Evolutionary conservation across 2,888 invertebrate species (phyloP), one percentile per base, ranked within the genome.

Genomic region (Cosmopolites sordidus): DNA sequence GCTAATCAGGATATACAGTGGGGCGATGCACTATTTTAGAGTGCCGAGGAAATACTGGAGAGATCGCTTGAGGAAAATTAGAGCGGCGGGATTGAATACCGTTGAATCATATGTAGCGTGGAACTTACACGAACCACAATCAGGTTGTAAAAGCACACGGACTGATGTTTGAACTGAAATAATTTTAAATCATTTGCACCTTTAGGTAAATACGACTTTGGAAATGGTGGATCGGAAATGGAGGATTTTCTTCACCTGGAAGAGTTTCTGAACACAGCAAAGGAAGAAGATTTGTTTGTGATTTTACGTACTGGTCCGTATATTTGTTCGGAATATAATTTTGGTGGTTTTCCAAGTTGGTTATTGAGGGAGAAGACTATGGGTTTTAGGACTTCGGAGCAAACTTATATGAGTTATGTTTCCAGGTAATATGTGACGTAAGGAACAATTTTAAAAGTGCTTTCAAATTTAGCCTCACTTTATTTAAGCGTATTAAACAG

Each of bases 271-370:
- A 74, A 81, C 58, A 75, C 79, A 1, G 94, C 94, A 0, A 81
- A 87, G 45, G 82, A 86, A 61, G 86, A 87, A 69, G 89, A 86
- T 52, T 75, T 96, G 29, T 74, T 86, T 18, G 91, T 92, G 0
- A 80, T 95, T 39, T 73, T 96, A 1, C 77, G 95, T 16, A 86
- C 91, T 0, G 95, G 95, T 0, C 95, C 95, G 0, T 96, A 91
- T 65, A 93, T 95, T 62, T 92, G 92, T 71, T 91, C 89, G n/a
- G 95, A 96, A 76, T 84, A 92, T 73, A 94, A 95, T 56, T 74
- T 71, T 54, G 74, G 74, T 8, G 74, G 74, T 4, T 58, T 73
- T 43, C 72, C 72, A 1, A 63, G 64, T 55, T 69, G 67, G 67
- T 46, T 68, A 15, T 50, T 68, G 27, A 51, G 74, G 17, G 76